Percentiles rank a stretch among this genome's conserved stretches.
phyloP scores from a whole-genome alignment of 1,140 invertebrate genomes.

The Cydia pomonella region DNA sequence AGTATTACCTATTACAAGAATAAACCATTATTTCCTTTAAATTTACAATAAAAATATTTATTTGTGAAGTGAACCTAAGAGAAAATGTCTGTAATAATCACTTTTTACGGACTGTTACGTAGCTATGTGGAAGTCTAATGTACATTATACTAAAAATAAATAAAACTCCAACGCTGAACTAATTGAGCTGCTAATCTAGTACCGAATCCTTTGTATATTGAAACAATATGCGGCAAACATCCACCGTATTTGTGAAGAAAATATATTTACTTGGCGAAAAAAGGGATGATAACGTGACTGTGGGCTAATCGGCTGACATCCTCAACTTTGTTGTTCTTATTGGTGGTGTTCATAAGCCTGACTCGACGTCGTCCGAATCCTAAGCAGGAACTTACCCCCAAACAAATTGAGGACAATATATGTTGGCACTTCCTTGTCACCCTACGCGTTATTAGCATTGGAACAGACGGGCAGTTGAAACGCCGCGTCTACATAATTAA shows the following conservation, averaged over 20 bases:
- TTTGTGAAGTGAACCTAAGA: too few relatives aligned
- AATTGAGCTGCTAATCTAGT: not conserved
- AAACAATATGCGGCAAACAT: conserved; percentile 34
- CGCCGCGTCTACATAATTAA: conserved; percentile 25
- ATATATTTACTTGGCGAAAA: conserved; percentile 56
- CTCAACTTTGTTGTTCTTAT: conserved; percentile 75
- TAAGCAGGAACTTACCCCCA: conserved; percentile 61
- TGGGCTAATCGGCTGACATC: conserved; percentile 70
- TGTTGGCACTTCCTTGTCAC: conserved; percentile 65
- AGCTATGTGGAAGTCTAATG: too few relatives aligned
- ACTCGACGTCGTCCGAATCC: conserved; percentile 62
- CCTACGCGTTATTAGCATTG: conserved; percentile 56
- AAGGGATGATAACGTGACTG: conserved; percentile 59
- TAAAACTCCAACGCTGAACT: not conserved
- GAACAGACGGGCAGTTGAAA: conserved; percentile 42
- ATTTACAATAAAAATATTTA: too few relatives aligned
- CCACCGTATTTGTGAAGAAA: conserved; percentile 45
- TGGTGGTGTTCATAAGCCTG: conserved; percentile 68
- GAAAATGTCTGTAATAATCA: too few relatives aligned
- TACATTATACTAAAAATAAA: too few relatives aligned
- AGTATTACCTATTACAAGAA: too few relatives aligned
- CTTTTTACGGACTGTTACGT: too few relatives aligned
- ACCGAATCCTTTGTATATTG: not conserved
- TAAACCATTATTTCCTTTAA: too few relatives aligned
- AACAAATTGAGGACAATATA: conserved; percentile 77